These are phyloP conservation scores for Nephrotoma flavescens DNA, from an alignment of 2,888 invertebrate species.

Conservation along the genomic window DNA sequence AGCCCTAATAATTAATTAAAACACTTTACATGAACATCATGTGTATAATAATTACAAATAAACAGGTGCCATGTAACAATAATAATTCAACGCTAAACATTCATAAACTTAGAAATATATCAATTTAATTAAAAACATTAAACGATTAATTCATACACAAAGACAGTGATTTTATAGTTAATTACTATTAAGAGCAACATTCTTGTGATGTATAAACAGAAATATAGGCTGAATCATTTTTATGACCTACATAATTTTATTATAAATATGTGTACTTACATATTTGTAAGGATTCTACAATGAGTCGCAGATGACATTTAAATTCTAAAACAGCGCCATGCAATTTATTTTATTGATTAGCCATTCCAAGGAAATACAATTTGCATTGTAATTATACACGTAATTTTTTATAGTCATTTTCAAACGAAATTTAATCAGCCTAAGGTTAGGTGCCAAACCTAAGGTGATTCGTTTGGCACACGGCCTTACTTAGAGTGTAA, in stretches of 20 bases:
- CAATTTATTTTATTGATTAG: too few species aligned
- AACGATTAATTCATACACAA: neutral
- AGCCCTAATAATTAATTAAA: neutral
- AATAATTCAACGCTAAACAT: neutral
- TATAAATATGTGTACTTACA: neutral
- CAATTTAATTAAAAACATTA: neutral
- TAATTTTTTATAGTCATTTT: too few species aligned
- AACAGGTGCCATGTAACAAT: neutral
- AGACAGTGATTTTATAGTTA: neutral
- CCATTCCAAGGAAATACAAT: too few species aligned
- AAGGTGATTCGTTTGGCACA: too few species aligned
- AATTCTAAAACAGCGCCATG: neutral
- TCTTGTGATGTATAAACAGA: neutral
- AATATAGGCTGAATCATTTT: neutral
- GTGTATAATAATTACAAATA: neutral
- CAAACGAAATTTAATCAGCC: too few species aligned
- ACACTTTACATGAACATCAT: neutral
- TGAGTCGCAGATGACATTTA: neutral
- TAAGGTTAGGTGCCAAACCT: too few species aligned
- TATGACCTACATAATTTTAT: neutral
- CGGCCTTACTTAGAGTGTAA: too few species aligned
- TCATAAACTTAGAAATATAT: neutral
- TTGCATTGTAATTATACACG: too few species aligned
- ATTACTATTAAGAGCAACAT: neutral
- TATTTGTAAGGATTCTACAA: neutral